A percentile compares a stretch with the other conserved stretches of the same genome.
phyloP scores from a whole-genome alignment of 2,113 vertebrate genomes.

The Carlito syrichta region DNA sequence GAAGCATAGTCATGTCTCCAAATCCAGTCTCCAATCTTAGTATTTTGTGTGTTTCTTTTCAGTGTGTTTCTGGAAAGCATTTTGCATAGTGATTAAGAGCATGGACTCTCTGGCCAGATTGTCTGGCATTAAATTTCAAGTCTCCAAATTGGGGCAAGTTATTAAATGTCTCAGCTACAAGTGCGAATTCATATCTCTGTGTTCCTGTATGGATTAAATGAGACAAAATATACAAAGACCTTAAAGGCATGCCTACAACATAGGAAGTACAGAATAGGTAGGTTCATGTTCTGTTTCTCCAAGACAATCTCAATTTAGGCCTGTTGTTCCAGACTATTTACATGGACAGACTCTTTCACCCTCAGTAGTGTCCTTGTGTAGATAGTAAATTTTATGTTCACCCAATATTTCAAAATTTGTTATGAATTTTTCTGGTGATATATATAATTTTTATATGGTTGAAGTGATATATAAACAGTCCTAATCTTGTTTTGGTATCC shows the following conservation, averaged over 20 bases:
- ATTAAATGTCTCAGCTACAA: background rate
- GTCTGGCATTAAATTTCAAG: background rate
- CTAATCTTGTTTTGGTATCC: background rate
- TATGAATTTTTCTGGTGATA: background rate
- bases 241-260: background rate
- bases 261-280: background rate
- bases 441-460: background rate
- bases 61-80: background rate
- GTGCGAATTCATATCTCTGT: background rate
- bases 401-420: background rate
- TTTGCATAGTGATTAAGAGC: background rate
- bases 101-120: background rate
- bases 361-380: background rate
- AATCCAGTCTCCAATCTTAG: background rate
- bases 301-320: background rate
- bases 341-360: background rate
- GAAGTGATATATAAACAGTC: background rate
- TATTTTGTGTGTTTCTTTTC: background rate
- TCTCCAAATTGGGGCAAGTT: background rate
- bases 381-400: background rate
- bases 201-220: background rate
- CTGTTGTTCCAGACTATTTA: background rate
- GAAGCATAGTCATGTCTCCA: background rate
- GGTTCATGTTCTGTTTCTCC: rapidly evolving
- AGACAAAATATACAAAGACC: background rate